A percentile compares a stretch with the other conserved stretches of the same genome.
Conservation (phyloP, 1,140 invertebrate species). For the Rhopalosiphum maidis region DNA sequence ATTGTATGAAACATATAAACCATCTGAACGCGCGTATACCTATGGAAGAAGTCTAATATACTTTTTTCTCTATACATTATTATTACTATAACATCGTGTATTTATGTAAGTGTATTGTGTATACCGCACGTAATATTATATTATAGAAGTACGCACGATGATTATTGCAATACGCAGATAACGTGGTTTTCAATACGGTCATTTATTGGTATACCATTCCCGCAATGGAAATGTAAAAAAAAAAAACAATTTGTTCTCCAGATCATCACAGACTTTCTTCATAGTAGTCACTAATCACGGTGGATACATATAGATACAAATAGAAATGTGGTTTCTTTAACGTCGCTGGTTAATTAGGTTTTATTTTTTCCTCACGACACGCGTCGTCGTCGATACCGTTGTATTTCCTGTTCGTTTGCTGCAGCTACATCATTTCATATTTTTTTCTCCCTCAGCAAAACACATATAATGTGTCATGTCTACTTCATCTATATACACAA, state of each 20-base stretch:
- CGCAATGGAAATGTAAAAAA: neutral
- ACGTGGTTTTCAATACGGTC: neutral
- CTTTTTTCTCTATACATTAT: neutral
- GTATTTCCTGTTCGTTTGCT: constrained; percentile 25
- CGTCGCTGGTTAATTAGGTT: constrained; percentile 14
- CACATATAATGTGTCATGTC: neutral
- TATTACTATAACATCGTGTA: neutral
- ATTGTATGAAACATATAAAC: neutral
- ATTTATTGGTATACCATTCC: constrained; percentile 13
- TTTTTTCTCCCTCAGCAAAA: neutral
- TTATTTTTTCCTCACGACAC: constrained; percentile 21
- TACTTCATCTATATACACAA: neutral
- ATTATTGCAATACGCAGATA: neutral
- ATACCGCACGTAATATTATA: neutral
- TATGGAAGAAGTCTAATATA: neutral
- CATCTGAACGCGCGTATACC: neutral
- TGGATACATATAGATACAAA: neutral
- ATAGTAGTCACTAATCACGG: neutral
- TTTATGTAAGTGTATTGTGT: neutral
- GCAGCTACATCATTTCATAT: neutral
- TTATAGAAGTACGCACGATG: neutral
- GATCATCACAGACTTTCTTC: neutral
- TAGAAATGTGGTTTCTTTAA: neutral
- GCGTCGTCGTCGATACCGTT: constrained; percentile 1
- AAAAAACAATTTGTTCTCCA: neutral